Percentiles rank a stretch among this genome's conserved stretches.
Evolutionary conservation across 1,140 invertebrate genomes (phyloP).

Genomic region (Lepidurus packardi): DNA sequence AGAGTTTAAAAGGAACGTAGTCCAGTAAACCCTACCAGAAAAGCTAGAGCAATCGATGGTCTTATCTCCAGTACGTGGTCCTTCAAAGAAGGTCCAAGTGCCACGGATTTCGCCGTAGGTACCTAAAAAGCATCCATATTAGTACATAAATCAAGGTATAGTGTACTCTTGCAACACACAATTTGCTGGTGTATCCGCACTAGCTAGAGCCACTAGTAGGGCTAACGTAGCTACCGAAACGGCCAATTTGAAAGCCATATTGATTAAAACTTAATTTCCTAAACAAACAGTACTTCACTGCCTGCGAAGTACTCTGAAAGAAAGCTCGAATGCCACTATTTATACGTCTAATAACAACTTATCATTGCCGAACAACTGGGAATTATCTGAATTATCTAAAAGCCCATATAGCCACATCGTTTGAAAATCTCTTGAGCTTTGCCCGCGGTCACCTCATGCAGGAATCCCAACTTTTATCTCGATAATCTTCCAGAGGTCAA

Average conservation of each 20-base stretch:
- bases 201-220: neutral
- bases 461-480: neutral
- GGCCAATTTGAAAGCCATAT: neutral
- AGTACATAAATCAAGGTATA: neutral
- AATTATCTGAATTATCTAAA: neutral
- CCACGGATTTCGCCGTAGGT: conserved; percentile 50
- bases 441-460: neutral
- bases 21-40: conserved; percentile 31
- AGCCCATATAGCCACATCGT: neutral
- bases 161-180: conserved; percentile 35
- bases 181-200: conserved; percentile 48
- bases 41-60: conserved; percentile 42
- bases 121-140: conserved; percentile 35
- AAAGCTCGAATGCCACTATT: neutral
- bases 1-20: conserved; percentile 45
- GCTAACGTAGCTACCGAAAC: neutral
- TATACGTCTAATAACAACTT: neutral
- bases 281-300: neutral
- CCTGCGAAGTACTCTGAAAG: neutral
- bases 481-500: too few relatives aligned
- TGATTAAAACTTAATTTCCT: neutral
- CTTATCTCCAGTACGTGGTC: conserved; percentile 42
- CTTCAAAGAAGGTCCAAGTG: conserved; percentile 47
- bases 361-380: neutral
- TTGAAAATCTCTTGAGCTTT: neutral